Evolutionary conservation across 2,888 invertebrate genomes (phyloP), one percentile per base, ranked within the genome.

Genomic region (Cheiracanthium punctorium): DNA sequence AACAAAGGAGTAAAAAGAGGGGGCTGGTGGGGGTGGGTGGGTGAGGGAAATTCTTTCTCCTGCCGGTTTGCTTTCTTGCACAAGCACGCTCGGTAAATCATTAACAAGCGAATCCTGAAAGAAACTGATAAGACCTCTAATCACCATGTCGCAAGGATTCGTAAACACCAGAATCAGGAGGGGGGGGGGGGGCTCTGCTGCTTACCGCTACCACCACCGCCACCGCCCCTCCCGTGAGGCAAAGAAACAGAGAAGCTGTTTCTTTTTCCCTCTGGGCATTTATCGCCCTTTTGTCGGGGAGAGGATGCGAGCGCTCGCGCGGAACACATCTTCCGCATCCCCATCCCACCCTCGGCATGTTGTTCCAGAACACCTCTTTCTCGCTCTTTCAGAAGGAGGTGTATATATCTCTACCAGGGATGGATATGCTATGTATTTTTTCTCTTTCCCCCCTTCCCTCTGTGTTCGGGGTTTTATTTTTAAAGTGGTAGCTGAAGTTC

Each of bases 31-130:
- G n/a, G n/a, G n/a, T n/a, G n/a, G n/a, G n/a, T n/a, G n/a, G n/a
- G n/a, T n/a, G n/a, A n/a, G n/a, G n/a, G n/a, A 41, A 8, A 30
- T 58, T n/a, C 30, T 29, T 8, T 58, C 70, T 20, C 74, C 74
- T 30, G 37, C 37, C 28, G 33, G 73, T 37, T 28, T 74, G 37
- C 72, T 76, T n/a, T 76, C 80, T 77, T 85, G 74, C 79, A 85
- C 43, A 75, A 75, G 80, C 77, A 87, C 70, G 87, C 87, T 82
- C 87, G 87, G 87, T 87, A 87, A 87, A 87, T 87, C 87, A 87
- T 87, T 87, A 87, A 87, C 87, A 87, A 87, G 87, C 75, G 82
- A 82, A 76, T 75, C 87, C 87, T 87, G 87, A 87, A 87, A 87
- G 87, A 77, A 82, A 80, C 87, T 80, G 87, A 87, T 87, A 87